phyloP scores from a whole-genome alignment of 2,888 invertebrate genomes.

The Pollenia griseotomentosa region DNA sequence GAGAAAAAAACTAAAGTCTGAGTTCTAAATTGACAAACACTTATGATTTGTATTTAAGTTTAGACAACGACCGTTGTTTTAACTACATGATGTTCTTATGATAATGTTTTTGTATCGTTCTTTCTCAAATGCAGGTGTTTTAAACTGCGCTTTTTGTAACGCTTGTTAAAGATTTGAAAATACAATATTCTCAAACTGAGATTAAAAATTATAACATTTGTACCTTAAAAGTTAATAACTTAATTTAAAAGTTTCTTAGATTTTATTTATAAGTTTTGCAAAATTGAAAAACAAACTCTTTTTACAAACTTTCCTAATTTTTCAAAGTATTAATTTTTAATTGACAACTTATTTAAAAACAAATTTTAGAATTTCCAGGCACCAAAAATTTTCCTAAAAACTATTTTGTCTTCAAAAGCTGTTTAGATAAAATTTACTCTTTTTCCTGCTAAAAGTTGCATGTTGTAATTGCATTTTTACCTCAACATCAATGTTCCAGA shows the following conservation, averaged over 20 bases:
- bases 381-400: neutral
- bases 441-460: neutral
- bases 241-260: too few species aligned
- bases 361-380: neutral
- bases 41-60: conserved; percentile 22
- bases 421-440: neutral
- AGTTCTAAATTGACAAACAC: neutral
- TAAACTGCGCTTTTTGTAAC: neutral
- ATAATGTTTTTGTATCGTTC: neutral
- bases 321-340: neutral
- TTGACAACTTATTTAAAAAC: neutral
- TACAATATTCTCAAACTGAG: neutral
- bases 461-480: neutral
- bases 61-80: conserved; percentile 3
- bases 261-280: too few species aligned
- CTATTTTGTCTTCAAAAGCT: too few species aligned
- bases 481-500: neutral
- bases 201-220: too few species aligned
- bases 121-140: conserved; percentile 10
- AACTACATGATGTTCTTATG: neutral
- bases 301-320: neutral
- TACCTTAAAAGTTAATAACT: too few species aligned
- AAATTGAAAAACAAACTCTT: too few species aligned
- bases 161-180: conserved; percentile 4
- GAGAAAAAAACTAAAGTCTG: neutral